Conservation (phyloP, 2,888 invertebrate species). For the Prosapia bicincta region DNA sequence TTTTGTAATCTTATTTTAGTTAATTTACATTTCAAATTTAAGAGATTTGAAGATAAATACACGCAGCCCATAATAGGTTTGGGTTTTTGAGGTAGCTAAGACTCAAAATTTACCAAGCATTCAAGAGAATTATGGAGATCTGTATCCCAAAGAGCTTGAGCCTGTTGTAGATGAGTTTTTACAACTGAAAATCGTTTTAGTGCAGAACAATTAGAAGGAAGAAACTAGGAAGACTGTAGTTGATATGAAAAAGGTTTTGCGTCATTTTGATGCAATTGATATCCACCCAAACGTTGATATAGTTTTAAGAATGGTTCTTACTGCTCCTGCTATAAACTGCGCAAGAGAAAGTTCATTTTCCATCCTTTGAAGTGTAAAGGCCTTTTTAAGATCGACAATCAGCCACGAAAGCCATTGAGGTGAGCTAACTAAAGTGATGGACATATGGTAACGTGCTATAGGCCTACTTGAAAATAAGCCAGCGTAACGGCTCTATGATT, state of each 20-base stretch:
- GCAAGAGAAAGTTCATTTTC: neutral
- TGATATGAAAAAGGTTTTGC: constrained; percentile 1
- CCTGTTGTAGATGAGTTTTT: constrained; percentile 15
- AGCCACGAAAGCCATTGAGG: no score
- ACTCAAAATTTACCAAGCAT: neutral
- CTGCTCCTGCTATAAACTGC: constrained; percentile 17
- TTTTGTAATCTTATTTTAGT: constrained; percentile 4
- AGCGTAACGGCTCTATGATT: no score
- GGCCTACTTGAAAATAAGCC: no score
- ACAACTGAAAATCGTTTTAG: neutral
- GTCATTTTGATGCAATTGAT: no score
- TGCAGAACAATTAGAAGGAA: constrained; percentile 3
- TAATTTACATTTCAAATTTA: constrained; percentile 8
- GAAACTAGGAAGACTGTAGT: neutral
- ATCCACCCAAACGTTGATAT: no score
- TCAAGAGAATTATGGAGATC: constrained; percentile 9
- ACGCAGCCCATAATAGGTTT: constrained; percentile 7
- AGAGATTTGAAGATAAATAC: neutral
- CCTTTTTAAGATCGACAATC: constrained; percentile 8
- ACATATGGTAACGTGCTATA: no score
- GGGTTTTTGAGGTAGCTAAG: neutral
- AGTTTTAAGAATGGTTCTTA: constrained; percentile 12
- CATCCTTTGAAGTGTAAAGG: constrained; percentile 2
- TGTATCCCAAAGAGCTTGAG: constrained; percentile 6
- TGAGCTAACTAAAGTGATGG: no score